A percentile compares a stretch with the other conserved stretches of the same genome.
These are phyloP conservation scores for Chrysopa pallens DNA, from an alignment of 1,140 invertebrate species.

Conservation along the genomic window DNA sequence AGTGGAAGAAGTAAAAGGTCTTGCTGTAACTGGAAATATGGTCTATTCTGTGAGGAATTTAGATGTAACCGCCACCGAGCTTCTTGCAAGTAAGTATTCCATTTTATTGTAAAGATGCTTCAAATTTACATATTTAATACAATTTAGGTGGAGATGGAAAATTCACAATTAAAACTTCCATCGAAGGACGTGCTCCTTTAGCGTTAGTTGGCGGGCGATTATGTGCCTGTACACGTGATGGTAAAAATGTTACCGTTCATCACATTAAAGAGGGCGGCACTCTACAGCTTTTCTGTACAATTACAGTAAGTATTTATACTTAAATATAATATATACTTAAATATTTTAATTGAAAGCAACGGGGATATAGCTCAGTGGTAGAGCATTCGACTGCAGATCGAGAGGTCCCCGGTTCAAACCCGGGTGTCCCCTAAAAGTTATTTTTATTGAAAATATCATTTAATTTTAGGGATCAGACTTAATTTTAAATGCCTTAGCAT, in stretches of 20 bases:
- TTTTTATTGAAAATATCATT: no score
- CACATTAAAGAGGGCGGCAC: conserved; percentile 12
- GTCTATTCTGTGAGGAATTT: conserved; percentile 25
- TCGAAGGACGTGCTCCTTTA: conserved; percentile 20
- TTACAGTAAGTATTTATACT: conserved; percentile 11
- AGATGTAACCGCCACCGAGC: conserved; percentile 24
- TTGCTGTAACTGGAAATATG: conserved; percentile 19
- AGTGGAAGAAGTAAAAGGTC: conserved; percentile 24
- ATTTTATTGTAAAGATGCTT: no score
- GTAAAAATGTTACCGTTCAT: conserved; percentile 19
- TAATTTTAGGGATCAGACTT: conserved; percentile 20
- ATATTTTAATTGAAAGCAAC: neutral
- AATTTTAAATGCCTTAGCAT: conserved; percentile 22
- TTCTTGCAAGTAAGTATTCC: conserved; percentile 17
- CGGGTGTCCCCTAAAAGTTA: neutral
- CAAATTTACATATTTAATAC: no score
- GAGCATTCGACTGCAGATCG: neutral
- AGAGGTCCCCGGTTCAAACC: neutral
- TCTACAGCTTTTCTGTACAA: conserved; percentile 16
- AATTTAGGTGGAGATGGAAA: conserved; percentile 20
- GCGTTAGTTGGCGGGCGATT: conserved; percentile 16
- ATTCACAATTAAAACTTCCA: conserved; percentile 15
- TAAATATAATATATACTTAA: neutral
- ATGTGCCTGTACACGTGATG: conserved; percentile 17
- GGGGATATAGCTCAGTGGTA: neutral